phyloP scores from a whole-genome alignment of 2,113 vertebrate genomes.

The Ictalurus punctatus region DNA sequence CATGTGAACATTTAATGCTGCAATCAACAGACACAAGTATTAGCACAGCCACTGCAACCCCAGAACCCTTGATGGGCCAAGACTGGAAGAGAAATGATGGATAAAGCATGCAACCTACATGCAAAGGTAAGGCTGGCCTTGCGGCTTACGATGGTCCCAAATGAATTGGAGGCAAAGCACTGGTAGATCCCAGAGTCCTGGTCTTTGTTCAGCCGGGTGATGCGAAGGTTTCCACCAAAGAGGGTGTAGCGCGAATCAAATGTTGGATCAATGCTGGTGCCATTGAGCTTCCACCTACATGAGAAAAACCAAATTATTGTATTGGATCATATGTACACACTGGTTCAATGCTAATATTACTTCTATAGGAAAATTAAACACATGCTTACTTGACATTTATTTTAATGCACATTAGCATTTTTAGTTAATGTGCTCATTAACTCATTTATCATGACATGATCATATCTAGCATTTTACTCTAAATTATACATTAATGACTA shows the following conservation, averaged over 20 bases:
- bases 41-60: no score
- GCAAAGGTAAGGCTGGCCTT: slow-evolving; percentile 93
- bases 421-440: neutral
- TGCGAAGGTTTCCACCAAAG: slow-evolving; percentile 89
- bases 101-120: slow-evolving; percentile 79
- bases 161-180: slow-evolving; percentile 90
- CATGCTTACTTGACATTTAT: neutral
- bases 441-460: neutral
- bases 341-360: neutral
- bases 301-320: slow-evolving; percentile 51
- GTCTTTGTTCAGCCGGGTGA: slow-evolving; percentile 88
- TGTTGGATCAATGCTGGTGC: slow-evolving; percentile 79
- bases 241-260: slow-evolving; percentile 88
- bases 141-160: slow-evolving; percentile 91
- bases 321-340: neutral
- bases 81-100: slow-evolving; percentile 33
- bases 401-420: neutral
- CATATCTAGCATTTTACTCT: neutral
- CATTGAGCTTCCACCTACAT: slow-evolving; percentile 92
- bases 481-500: neutral
- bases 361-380: neutral
- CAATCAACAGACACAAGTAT: neutral
- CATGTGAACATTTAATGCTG: neutral
- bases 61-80: neutral
- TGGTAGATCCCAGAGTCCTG: slow-evolving; percentile 90